A percentile compares a stretch with the other conserved stretches of the same genome.
Evolutionary conservation across 2,113 vertebrate species (phyloP).

Genomic region (Microtus ochrogaster): DNA sequence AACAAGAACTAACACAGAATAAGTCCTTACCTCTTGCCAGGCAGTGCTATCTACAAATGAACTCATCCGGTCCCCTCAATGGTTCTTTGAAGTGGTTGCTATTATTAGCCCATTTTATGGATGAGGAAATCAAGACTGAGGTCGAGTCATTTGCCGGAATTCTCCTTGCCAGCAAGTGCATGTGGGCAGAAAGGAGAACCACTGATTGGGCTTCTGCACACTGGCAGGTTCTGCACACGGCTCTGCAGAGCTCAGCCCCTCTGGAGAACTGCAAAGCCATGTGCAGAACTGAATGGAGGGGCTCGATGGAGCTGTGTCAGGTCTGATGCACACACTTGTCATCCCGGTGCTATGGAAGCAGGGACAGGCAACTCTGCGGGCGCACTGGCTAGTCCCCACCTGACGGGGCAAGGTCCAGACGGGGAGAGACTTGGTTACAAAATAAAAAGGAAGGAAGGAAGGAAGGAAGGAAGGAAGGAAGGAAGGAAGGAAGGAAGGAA

Average conservation of each 20-base stretch:
- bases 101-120: slow-evolving; percentile 51
- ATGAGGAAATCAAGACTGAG: slow-evolving; percentile 46
- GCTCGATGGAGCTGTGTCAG: neutral
- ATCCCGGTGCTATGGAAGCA: neutral
- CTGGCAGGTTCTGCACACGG: neutral
- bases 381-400: neutral
- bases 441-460: neutral
- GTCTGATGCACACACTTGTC: neutral
- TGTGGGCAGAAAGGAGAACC: neutral
- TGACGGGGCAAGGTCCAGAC: neutral
- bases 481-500: too few relatives aligned
- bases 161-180: fast-evolving
- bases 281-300: neutral
- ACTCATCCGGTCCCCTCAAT: neutral
- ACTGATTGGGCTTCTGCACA: neutral
- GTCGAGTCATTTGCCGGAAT: neutral
- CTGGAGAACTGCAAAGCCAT: neutral
- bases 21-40: neutral
- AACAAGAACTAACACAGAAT: neutral
- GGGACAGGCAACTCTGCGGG: too few relatives aligned
- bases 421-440: neutral
- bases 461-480: neutral
- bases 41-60: neutral
- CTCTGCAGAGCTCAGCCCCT: neutral
- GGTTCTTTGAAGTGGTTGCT: slow-evolving; percentile 18